phyloP scores from a whole-genome alignment of 2,113 vertebrate species.

The Prolemur simus region DNA sequence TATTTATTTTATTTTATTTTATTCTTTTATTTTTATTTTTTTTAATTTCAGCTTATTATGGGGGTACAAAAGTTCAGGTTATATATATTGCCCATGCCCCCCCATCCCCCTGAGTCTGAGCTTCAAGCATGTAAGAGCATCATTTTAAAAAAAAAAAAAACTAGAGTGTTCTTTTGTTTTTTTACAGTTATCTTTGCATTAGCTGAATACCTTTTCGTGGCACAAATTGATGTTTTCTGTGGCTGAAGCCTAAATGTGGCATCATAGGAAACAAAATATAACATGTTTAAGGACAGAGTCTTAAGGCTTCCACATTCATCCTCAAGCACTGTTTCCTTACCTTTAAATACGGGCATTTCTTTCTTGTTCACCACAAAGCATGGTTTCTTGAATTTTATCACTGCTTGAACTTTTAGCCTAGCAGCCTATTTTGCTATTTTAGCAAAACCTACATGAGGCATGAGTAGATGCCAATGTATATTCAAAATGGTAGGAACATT shows the following conservation, averaged over 20 bases:
- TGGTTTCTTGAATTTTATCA: slow-evolving; percentile 1
- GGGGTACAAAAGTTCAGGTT: no score
- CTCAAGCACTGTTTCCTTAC: slow-evolving; percentile 19
- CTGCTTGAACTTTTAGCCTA: neutral
- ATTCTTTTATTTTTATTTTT: no score
- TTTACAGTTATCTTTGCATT: neutral
- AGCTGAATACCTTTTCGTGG: neutral
- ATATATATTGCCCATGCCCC: no score
- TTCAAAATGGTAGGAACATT: neutral
- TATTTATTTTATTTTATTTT: no score
- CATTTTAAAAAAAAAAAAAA: neutral
- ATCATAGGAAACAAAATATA: neutral
- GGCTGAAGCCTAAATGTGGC: neutral
- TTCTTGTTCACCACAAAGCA: slow-evolving; percentile 31
- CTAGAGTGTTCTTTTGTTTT: neutral
- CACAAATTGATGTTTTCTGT: neutral
- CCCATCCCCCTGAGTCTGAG: no score
- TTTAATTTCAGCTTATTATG: no score
- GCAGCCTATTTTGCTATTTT: slow-evolving; percentile 26
- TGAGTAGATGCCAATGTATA: slow-evolving; percentile 18
- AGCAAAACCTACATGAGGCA: neutral
- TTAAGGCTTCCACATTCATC: neutral
- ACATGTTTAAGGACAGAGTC: neutral
- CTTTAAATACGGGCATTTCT: neutral
- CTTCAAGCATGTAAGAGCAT: no score